phyloP scores from a whole-genome alignment of 1,140 invertebrate genomes.

The Brachionus sp. region DNA sequence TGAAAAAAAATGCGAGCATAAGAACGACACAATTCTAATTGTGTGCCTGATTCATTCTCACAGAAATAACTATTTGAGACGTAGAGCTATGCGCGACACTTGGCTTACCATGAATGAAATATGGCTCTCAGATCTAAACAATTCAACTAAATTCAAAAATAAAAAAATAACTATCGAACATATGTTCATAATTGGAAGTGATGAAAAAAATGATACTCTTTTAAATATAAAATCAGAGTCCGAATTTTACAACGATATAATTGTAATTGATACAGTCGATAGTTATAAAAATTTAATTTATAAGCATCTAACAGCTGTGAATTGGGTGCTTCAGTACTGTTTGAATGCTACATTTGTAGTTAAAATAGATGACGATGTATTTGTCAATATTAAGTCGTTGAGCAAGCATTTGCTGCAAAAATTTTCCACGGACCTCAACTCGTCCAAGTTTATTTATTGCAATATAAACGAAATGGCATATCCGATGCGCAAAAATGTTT shows the following conservation, averaged over 20 bases:
- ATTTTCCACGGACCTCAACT: slow-evolving; percentile 47
- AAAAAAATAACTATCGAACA: slow-evolving; percentile 48
- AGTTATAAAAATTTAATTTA: slow-evolving; percentile 79
- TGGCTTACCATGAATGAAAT: slow-evolving; percentile 57
- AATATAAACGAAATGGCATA: slow-evolving; percentile 49
- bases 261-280: slow-evolving; percentile 75
- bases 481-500: slow-evolving; percentile 53
- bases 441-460: slow-evolving; percentile 54
- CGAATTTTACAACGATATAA: slow-evolving; percentile 66
- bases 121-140: slow-evolving; percentile 51
- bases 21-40: slow-evolving; percentile 8
- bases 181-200: slow-evolving; percentile 70
- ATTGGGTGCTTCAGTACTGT: slow-evolving; percentile 71
- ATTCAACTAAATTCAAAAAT: slow-evolving; percentile 45
- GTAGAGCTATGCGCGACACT: slow-evolving; percentile 54
- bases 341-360: slow-evolving; percentile 61
- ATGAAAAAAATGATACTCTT: slow-evolving; percentile 58
- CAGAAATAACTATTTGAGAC: slow-evolving; percentile 48
- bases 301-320: slow-evolving; percentile 78
- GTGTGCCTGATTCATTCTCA: slow-evolving; percentile 47
- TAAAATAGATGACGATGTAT: slow-evolving; percentile 64
- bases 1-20: not conserved
- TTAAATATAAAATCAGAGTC: slow-evolving; percentile 65
- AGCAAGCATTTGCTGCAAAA: slow-evolving; percentile 63
- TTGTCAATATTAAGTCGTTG: slow-evolving; percentile 63